Evolutionary conservation across 2,113 vertebrate species (phyloP).

Genomic region (Myrmecobius fasciatus): DNA sequence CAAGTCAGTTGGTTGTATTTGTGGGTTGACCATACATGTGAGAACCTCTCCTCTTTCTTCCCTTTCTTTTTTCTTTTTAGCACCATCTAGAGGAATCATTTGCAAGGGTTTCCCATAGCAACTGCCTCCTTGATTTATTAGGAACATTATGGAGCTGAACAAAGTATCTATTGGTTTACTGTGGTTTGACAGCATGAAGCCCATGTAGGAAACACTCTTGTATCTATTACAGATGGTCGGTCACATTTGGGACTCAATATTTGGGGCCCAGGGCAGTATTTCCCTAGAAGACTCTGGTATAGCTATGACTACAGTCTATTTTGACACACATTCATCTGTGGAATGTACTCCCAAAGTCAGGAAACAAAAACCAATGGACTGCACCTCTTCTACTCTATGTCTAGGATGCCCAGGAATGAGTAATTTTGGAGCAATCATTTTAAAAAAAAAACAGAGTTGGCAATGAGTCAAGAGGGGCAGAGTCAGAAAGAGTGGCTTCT

Average conservation of each 20-base stretch:
- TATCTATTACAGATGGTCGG: background rate
- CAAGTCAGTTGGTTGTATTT: background rate
- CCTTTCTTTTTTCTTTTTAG: background rate
- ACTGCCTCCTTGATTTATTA: background rate
- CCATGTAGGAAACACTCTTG: background rate
- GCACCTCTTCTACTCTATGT: background rate
- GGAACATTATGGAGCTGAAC: background rate
- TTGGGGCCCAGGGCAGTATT: background rate
- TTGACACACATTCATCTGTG: background rate
- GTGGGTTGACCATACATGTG: background rate
- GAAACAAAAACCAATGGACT: background rate
- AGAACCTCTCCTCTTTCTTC: background rate
- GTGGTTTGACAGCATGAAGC: background rate
- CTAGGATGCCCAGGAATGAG: background rate
- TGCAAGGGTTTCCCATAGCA: background rate
- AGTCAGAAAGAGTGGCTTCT: background rate
- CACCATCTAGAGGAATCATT: background rate
- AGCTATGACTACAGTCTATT: background rate
- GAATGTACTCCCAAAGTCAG: background rate
- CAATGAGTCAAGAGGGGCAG: background rate
- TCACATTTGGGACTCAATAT: background rate
- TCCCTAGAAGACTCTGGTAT: background rate
- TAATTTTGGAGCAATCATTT: background rate
- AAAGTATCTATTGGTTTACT: background rate
- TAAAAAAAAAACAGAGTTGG: background rate